Base-by-base conservation (phyloP, 2,888 invertebrate genomes). In the Hemaris fuciformis region DNA sequence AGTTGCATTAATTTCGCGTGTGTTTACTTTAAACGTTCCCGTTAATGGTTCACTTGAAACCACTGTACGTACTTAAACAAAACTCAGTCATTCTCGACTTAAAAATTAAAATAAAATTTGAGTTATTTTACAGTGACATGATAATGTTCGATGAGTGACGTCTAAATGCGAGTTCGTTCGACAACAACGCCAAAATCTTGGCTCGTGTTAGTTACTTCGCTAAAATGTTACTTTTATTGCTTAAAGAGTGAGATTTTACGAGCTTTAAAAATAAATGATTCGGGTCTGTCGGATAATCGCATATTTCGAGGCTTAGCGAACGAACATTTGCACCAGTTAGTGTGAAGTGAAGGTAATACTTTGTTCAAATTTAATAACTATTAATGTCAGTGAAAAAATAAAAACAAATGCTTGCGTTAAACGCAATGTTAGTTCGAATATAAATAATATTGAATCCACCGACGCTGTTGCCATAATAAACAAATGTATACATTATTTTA, bases 221-320 rank as follows among this genome's bases (percentile, higher is more conserved):
- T 89, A 86, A 90, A 89, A 91, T 90, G 89, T 90, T 90, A 86
- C 86, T 83, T 91, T 92, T 90, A 91, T 84, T 81, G 82, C 88
- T 85, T 75, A 75, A 88, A 88, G 83, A 91, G 89, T 91, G 91
- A 88, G 88, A 88, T 85, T 91, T 91, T 91, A 92, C 78, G 91
- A 87, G 83, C 88, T 80, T 89, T 89, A 81, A 89, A 90, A 89
- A 89, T 91, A 90, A 91, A 90, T 91, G 86, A 86, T 86, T 82
- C 71, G 80, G 69, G 75, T 79, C 81, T 78, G 79, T 81, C 76
- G 78, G 80, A 84, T 84, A 85, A 85, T 85, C 83, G 79, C 79
- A 82, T 80, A 80, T 84, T 80, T 76, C 75, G 78, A 84, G 79
- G 81, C 74, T 78, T 80, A 76, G 81, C 76, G 79, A 83, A 83